Evolutionary conservation across 2,888 invertebrate genomes (phyloP).

Genomic region (Auanema freiburgensis): DNA sequence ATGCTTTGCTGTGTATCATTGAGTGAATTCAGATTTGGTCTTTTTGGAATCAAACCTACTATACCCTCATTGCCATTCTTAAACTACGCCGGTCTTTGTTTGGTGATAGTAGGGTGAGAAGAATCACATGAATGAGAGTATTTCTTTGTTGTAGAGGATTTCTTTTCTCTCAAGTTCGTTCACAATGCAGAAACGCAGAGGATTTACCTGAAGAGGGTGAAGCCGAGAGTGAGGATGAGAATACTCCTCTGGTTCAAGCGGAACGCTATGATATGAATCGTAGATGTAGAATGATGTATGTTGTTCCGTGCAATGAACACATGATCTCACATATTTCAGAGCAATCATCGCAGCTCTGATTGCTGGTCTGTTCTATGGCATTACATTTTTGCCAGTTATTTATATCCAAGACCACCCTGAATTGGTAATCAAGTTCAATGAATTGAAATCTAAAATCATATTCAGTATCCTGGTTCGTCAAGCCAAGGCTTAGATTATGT

Average conservation of each 20-base stretch:
- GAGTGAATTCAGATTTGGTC: slow-evolving; percentile 48
- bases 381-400: slow-evolving; percentile 67
- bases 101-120: slow-evolving; percentile 55
- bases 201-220: background rate
- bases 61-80: slow-evolving; percentile 38
- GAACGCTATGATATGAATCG: background rate
- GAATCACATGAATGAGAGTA: background rate
- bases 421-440: too few relatives aligned
- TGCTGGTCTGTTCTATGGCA: slow-evolving; percentile 68
- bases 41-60: slow-evolving; percentile 55
- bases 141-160: slow-evolving; percentile 47
- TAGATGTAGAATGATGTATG: background rate
- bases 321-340: slow-evolving; percentile 47
- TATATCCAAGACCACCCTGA: slow-evolving; percentile 66
- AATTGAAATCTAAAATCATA: background rate
- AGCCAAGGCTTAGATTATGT: slow-evolving; percentile 65
- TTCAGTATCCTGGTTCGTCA: slow-evolving; percentile 49
- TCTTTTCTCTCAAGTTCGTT: slow-evolving; percentile 53
- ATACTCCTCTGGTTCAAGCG: background rate
- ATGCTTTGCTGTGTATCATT: background rate
- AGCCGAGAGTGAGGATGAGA: background rate
- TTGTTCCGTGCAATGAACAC: background rate
- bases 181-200: slow-evolving; percentile 9
- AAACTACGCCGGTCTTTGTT: slow-evolving; percentile 56
- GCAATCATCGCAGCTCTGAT: slow-evolving; percentile 65